These are phyloP conservation scores for Mystacornis crossleyi DNA, from an alignment of 2,113 vertebrate species.

Conservation along the genomic window DNA sequence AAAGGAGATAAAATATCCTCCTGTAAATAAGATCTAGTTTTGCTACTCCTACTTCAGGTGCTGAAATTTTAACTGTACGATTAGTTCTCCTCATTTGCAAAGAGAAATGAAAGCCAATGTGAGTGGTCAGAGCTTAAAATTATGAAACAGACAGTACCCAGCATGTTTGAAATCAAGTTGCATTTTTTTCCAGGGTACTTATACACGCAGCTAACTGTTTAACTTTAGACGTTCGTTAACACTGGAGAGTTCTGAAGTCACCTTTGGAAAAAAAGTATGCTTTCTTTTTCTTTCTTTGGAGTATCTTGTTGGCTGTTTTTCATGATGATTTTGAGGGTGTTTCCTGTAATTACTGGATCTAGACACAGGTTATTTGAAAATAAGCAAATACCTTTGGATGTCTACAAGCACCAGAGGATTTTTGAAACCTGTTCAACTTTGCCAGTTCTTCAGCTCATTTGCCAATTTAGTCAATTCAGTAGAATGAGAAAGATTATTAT, in stretches of 20 bases:
- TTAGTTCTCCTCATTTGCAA: not conserved
- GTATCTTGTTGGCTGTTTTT: not conserved
- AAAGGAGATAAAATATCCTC: not conserved
- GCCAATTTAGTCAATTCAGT: not conserved
- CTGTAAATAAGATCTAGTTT: not conserved
- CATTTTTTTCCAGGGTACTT: not conserved
- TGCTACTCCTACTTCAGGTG: not conserved
- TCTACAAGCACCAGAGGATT: not conserved
- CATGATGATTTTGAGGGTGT: not conserved
- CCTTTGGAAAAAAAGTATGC: not conserved
- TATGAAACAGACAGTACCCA: not conserved
- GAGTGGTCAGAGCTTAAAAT: not conserved
- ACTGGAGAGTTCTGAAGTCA: not conserved
- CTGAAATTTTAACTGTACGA: not conserved
- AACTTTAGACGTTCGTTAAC: rapidly evolving
- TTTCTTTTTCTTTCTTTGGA: not conserved
- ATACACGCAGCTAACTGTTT: not conserved
- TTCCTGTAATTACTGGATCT: not conserved
- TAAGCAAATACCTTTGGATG: not conserved
- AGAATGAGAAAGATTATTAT: slow-evolving; percentile 23
- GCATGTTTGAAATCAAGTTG: not conserved
- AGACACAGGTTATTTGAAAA: not conserved
- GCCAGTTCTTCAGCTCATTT: not conserved
- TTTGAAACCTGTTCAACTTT: not conserved
- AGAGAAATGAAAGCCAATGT: not conserved